Evolutionary conservation across 2,797 vertebrate species (phyloP), one percentile per base, ranked within the genome.

Genomic region (Acanthiza pusilla): DNA sequence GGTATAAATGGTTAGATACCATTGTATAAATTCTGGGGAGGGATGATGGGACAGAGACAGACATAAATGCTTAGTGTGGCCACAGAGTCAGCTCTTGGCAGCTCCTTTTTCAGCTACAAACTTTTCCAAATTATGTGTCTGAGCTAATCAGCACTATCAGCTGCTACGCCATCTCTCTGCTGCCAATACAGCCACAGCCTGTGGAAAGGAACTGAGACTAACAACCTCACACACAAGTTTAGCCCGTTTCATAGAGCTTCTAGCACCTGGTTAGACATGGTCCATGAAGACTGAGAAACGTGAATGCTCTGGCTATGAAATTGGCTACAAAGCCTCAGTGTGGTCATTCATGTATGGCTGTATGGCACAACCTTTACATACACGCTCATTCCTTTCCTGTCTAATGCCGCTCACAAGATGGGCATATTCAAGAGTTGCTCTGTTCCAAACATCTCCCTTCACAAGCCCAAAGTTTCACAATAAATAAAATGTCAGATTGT

Each of bases 321-420:
- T 2, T 48, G 29, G 7, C 53, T 36, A 23, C 0, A 0, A 1
- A 60, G 47, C 13, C 13, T 34, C 36, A 27, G 17, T 13, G n/a
- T 21, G 14, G 13, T 63, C 61, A 36, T 70, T 76, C 50, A 26
- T 5, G 8, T 8, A 32, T 3, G 10, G 62, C 16, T 21, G n/a
- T 19, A 51, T 25, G 58, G 34, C 22, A 75, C n/a, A 38, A 8
- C 25, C 23, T 84, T 74, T 60, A 60, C 47, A 66, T 4, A 22
- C 7, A 5, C 8, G 20, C 18, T 88, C 32, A n/a, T 84, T 60
- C 42, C 51, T 54, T 61, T 62, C 53, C 61, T 65, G 19, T 12
- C 66, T 17, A 68, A 53, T 17, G 26, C 16, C 42, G 47, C 10
- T 19, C 29, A 45, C 9, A 36, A 73, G 17, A 45, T 3, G 3